Conservation (phyloP, 2,113 vertebrate genomes). For the Zosterops borbonicus region DNA sequence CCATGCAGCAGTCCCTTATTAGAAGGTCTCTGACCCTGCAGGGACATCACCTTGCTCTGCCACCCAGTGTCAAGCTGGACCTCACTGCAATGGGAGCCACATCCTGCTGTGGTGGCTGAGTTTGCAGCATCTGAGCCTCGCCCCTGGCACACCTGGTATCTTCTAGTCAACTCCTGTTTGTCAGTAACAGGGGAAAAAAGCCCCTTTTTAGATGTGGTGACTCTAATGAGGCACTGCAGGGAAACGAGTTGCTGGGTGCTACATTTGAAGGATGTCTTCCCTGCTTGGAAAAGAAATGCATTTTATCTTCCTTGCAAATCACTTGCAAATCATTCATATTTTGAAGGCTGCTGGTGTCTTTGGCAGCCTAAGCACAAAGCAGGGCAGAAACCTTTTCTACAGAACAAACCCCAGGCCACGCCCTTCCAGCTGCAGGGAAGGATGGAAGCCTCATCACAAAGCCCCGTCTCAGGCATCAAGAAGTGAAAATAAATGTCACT, state of each 20-base stretch:
- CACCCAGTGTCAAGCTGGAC: not conserved
- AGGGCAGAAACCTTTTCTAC: not conserved
- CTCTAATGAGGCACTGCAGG: not conserved
- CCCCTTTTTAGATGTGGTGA: not conserved
- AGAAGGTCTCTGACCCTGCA: not conserved
- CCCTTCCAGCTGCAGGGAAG: not conserved
- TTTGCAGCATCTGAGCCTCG: not conserved
- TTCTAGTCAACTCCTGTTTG: not conserved
- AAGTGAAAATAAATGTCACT: not conserved
- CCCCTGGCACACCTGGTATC: not conserved
- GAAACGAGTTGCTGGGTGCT: not conserved
- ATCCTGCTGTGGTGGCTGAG: not conserved
- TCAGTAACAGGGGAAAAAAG: not conserved
- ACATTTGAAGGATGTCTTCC: not conserved
- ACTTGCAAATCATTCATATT: not conserved
- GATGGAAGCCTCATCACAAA: not conserved
- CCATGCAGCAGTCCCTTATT: rapidly evolving
- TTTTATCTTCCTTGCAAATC: not conserved
- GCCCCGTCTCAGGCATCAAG: not conserved
- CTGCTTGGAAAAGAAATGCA: not conserved
- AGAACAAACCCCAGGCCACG: not conserved
- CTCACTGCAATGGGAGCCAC: not conserved
- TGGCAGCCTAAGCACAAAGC: not conserved
- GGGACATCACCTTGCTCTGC: not conserved
- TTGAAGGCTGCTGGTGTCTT: not conserved